Conservation (phyloP, 1,140 invertebrate genomes). For the Thrips palmi region DNA sequence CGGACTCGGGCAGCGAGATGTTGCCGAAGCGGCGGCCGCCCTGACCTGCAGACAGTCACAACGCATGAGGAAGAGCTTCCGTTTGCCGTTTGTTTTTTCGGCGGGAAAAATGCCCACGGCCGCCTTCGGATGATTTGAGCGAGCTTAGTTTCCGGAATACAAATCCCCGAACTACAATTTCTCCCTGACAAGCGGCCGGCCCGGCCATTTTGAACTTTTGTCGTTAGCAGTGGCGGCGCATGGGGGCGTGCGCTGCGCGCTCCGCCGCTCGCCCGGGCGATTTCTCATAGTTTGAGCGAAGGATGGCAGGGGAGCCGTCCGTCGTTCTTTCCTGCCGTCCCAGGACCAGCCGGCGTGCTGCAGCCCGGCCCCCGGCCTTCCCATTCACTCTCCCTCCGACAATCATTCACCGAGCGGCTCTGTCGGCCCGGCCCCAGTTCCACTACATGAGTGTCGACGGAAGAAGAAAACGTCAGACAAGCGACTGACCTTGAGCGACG, state of each 20-base stretch:
- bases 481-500: conserved; percentile 18
- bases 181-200: too few species aligned
- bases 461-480: conserved; percentile 30
- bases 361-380: conserved; percentile 20
- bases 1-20: conserved; percentile 12
- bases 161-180: too few species aligned
- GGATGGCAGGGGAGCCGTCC: conserved; percentile 11
- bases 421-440: conserved; percentile 25
- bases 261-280: too few species aligned
- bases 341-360: conserved; percentile 14
- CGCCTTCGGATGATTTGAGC: too few species aligned
- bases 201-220: too few species aligned
- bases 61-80: too few species aligned
- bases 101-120: too few species aligned
- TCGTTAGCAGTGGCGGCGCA: too few species aligned
- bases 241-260: too few species aligned
- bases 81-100: too few species aligned
- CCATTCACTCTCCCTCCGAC: conserved; percentile 23
- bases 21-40: not conserved
- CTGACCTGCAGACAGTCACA: conserved; percentile 8
- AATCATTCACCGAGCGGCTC: conserved; percentile 23
- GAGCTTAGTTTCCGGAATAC: too few species aligned
- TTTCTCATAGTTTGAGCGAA: too few species aligned
- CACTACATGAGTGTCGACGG: conserved; percentile 34
- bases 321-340: conserved; percentile 22